Evolutionary conservation across 2,888 invertebrate species (phyloP), one percentile per base, ranked within the genome.

Genomic region (Cyclophora albipunctata): DNA sequence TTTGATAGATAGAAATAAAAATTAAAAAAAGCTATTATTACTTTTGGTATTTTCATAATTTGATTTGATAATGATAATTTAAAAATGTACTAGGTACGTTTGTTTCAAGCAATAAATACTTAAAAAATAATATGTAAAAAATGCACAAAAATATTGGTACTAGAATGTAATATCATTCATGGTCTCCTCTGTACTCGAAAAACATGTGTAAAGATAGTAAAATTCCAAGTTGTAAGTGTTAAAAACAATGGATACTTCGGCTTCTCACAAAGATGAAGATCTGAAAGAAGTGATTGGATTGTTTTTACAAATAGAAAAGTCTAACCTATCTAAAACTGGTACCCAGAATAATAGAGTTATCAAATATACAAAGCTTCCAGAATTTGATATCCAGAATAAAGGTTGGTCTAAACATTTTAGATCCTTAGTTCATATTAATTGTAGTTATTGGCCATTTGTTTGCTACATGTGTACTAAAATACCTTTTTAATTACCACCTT

Each of bases 311-410:
- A 61, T 78, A 55, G 71, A 75, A 50, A 72, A 74, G 50, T 59
- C 66, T 34, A 57, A 62, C 40, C 73, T 70, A 63, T 63, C 74
- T 20, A 20, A 20, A 20, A 20, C 20, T n/a, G 49, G 58, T 34
- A 54, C 40, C 35, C 61, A 44, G 78, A 82, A 70, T 59, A 75
- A 61, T 57, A 75, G 79, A 48, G 73, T 81, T 45, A 73, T 78
- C 41, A 87, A 86, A 59, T 87, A 82, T 57, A 82, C 87, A 4
- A 83, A 83, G 62, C 64, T 87, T 52, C 86, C 86, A 7, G 81
- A 80, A 50, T 78, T 73, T 49, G 81, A 82, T 49, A 66, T 70
- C 49, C 73, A 74, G 54, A 56, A 74, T 7, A 73, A 67, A 71
- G 81, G 86, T 84, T 75, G 64, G 69, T 48, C 40, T 20, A 20